phyloP scores from a whole-genome alignment of 2,888 invertebrate genomes.

The Heliconius erato region DNA sequence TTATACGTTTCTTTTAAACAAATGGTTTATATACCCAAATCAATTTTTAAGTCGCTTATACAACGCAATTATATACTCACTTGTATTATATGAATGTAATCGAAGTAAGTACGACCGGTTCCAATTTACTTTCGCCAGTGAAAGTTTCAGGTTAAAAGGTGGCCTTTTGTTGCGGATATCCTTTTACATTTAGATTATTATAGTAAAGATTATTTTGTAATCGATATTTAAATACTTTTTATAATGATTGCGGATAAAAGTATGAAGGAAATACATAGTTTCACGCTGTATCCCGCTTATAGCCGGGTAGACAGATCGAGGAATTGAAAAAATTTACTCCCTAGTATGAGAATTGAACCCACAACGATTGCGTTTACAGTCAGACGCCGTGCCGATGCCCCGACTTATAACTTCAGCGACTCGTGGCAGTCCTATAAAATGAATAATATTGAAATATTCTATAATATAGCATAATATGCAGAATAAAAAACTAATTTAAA shows the following conservation, averaged over 20 bases:
- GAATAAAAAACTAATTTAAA: not conserved
- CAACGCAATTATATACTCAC: not conserved
- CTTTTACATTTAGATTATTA: constrained; percentile 14
- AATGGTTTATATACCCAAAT: not conserved
- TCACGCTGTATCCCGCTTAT: not conserved
- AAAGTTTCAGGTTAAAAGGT: constrained; percentile 48
- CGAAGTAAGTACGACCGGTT: constrained; percentile 48
- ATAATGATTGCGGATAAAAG: not conserved
- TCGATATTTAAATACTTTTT: not conserved
- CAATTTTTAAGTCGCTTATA: not conserved
- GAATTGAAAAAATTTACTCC: not conserved
- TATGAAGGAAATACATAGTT: not conserved
- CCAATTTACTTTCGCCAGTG: constrained; percentile 55
- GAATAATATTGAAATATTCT: too few species aligned
- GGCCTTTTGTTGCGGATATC: constrained; percentile 25
- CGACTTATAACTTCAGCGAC: too few species aligned
- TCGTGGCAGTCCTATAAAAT: too few species aligned
- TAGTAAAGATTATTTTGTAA: not conserved
- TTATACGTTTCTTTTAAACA: too few species aligned
- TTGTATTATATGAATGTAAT: constrained; percentile 15
- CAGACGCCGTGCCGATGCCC: too few species aligned
- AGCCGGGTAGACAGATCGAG: not conserved
- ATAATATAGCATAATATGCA: not conserved
- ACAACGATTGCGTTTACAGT: too few species aligned
- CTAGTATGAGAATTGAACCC: too few species aligned